Evolutionary conservation across 92 coral and sea anemone genomes (phyloP), one percentile per base, ranked within the genome.

Genomic region (Desmophyllum pertusum): DNA sequence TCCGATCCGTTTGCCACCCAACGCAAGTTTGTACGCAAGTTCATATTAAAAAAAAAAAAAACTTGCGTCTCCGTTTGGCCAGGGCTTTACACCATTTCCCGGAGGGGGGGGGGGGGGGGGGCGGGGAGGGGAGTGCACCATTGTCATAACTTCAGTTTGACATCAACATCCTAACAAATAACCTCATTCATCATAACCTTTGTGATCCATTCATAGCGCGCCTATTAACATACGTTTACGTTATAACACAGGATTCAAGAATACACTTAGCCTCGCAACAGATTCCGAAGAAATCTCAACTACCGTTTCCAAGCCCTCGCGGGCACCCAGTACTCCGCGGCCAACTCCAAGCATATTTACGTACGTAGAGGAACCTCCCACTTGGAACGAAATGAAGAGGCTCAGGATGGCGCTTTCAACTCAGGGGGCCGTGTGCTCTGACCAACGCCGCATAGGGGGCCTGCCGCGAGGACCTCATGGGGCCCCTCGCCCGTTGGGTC

Each of bases 341-440:
- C 68, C 77, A 77, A 21, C 65, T 40, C 27, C 43, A 46, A 80
- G 83, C 57, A 64, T 31, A 52, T 59, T 77, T 68, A 80, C 80
- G 23, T 93, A 91, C 76, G 72, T 59, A 37, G 94, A 89, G 6
- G 97, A 92, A 83, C 68, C 78, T 36, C 93, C 90, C 35, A 91
- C 93, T 46, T 94, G 87, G 5, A 65, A 65, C 48, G 98, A 95
- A 79, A 52, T 73, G 71, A 85, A 86, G 57, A 92, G 98, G 70
- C 78, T 93, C 48, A 73, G 70, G 63, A 85, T 78, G 77, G 89
- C 87, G 37, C 90, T 95, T 65, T 90, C 98, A 65, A 89, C 90
- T 10, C 98, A 95, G 74, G 94, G 95, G 18, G 93, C 95, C n/a
- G 91, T 95, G 30, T 95, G 98, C 84, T 48, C 89, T 38, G 92